Evolutionary conservation across 2,888 invertebrate species (phyloP).

Genomic region (Patella caerulea): DNA sequence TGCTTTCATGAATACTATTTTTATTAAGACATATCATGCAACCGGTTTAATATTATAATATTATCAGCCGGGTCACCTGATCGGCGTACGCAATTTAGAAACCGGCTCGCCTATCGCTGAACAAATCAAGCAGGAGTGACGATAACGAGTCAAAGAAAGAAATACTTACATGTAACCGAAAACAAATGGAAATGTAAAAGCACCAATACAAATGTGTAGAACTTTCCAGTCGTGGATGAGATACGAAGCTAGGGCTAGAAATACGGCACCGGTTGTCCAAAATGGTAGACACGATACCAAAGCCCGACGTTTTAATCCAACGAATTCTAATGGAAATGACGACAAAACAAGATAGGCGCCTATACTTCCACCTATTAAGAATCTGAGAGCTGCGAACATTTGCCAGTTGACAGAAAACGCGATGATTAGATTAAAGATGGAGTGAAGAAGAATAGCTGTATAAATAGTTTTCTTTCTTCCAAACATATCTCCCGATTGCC

Average conservation of each 20-base stretch:
- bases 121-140: too few species aligned
- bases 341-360: conserved; percentile 33
- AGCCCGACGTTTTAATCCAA: conserved; percentile 23
- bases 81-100: too few species aligned
- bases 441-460: conserved; percentile 30
- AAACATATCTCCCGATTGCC: conserved; percentile 43
- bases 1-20: too few species aligned
- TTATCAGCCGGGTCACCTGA: too few species aligned
- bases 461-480: conserved; percentile 50
- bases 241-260: conserved; percentile 16
- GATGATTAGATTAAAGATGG: conserved; percentile 37
- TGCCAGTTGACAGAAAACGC: conserved; percentile 51
- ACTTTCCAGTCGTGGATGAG: conserved; percentile 27
- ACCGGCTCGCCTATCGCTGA: too few species aligned
- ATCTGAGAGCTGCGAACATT: conserved; percentile 48
- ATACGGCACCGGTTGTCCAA: conserved; percentile 19
- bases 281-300: conserved; percentile 11
- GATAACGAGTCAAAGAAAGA: too few species aligned
- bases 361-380: conserved; percentile 39
- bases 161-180: conserved; percentile 24
- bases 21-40: too few species aligned
- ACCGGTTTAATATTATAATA: too few species aligned
- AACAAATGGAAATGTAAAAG: conserved; percentile 14
- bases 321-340: conserved; percentile 26
- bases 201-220: conserved; percentile 17